Evolutionary conservation across 2,113 vertebrate genomes (phyloP).

Genomic region (Microtus pennsylvanicus): DNA sequence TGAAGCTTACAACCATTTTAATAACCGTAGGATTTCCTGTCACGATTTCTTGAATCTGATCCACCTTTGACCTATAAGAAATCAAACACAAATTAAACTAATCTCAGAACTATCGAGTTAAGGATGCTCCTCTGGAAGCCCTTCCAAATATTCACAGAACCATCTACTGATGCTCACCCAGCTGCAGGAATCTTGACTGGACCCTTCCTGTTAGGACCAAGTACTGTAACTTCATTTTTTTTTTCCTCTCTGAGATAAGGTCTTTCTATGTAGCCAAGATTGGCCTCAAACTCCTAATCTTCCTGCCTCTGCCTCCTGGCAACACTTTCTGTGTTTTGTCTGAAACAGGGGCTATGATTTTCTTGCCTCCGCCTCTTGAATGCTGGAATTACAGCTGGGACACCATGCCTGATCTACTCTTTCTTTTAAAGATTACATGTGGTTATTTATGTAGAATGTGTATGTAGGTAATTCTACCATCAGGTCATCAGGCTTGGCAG

Average conservation of each 20-base stretch:
- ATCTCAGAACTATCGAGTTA: neutral
- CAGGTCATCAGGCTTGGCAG: neutral
- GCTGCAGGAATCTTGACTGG: fast-evolving
- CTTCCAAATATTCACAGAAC: too few species aligned
- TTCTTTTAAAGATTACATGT: neutral
- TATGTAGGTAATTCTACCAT: too few species aligned
- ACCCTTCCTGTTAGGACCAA: neutral
- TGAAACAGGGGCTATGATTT: neutral
- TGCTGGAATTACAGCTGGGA: neutral
- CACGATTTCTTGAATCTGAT: slow-evolving; percentile 98
- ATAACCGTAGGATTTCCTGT: slow-evolving; percentile 99
- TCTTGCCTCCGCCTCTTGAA: neutral
- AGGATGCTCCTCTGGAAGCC: neutral
- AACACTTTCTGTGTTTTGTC: neutral
- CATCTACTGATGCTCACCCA: neutral
- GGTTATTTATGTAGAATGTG: neutral
- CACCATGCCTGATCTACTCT: neutral
- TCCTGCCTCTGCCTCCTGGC: neutral
- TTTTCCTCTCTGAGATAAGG: neutral
- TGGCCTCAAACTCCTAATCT: neutral
- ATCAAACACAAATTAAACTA: slow-evolving; percentile 56
- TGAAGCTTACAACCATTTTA: slow-evolving; percentile 99
- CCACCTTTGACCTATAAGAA: slow-evolving; percentile 95
- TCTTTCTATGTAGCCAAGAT: neutral
- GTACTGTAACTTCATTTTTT: neutral